These are phyloP conservation scores for Lathamus discolor DNA, from an alignment of 2,113 vertebrate species.

Conservation along the genomic window DNA sequence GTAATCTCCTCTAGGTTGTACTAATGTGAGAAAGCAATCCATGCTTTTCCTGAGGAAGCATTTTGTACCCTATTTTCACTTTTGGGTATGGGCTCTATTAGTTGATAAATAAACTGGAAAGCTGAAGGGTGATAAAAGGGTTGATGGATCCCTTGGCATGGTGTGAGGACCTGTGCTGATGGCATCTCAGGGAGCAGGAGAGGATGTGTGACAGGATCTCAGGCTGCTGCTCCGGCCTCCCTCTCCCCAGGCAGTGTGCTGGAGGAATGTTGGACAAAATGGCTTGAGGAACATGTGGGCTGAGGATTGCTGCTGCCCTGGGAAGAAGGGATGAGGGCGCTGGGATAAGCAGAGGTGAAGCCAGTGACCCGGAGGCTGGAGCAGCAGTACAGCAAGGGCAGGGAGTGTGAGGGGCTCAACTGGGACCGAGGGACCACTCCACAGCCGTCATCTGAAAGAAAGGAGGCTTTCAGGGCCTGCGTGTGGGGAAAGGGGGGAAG, in stretches of 20 bases:
- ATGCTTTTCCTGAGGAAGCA: background rate
- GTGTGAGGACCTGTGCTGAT: background rate
- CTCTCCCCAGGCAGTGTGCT: background rate
- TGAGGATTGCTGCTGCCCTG: background rate
- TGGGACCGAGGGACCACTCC: accelerated
- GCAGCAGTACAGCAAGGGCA: accelerated
- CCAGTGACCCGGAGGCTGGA: accelerated
- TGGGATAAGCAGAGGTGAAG: background rate
- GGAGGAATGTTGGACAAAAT: background rate
- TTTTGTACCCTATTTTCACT: accelerated
- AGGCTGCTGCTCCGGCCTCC: background rate
- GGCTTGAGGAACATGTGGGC: background rate
- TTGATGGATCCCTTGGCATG: background rate
- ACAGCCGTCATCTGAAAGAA: background rate
- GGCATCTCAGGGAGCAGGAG: background rate
- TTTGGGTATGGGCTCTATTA: background rate
- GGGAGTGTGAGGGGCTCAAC: accelerated
- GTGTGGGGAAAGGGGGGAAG: background rate
- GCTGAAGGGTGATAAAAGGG: background rate
- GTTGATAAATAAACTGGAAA: background rate
- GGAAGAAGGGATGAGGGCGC: background rate
- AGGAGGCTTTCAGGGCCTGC: background rate
- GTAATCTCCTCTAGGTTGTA: background rate
- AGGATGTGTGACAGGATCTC: accelerated
- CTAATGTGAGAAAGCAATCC: background rate